Evolutionary conservation across 2,797 vertebrate genomes (phyloP), one percentile per base, ranked within the genome.

Genomic region (Phataginus tetradactyla): DNA sequence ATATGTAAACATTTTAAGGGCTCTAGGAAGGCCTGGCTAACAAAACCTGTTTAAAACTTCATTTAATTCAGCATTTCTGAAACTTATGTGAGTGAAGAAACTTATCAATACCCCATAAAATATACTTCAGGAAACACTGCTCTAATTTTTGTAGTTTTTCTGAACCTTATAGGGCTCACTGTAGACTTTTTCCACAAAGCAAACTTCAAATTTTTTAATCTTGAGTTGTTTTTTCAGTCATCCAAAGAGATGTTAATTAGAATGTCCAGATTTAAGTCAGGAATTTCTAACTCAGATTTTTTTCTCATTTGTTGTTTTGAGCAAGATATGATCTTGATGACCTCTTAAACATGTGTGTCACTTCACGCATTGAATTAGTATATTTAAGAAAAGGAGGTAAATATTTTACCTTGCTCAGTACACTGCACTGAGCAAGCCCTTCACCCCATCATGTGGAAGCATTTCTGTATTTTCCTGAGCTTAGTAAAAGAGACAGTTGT

Each of bases 221-320:
- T 69, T 49, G 32, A 88, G 69, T 77, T 72, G n/a, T 23, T 89
- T 96, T 74, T 93, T 61, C 32, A 86, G 0, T 69, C 21, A 75
- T 68, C 20, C 34, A 80, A 68, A 85, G 83, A 88, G 32, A 18
- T 57, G 25, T n/a, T 87, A 90, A 68, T 88, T 88, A 86, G 63
- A 59, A 59, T 86, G 9, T 83, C 12, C 27, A 68, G 21, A 34
- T 59, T 89, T 94, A 92, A 90, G 25, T 94, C 49, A 90, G 42
- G 32, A 78, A 86, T 89, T 88, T 81, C 74, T 85, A 18, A 91
- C 10, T 78, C 49, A 72, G 51, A 45, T 72, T 90, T 92, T 84
- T 86, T 95, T 71, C 78, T 78, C 34, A 85, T 86, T 93, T 93
- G 53, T 32, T 90, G 80, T 89, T 89, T 96, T 95, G 45, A 95